phyloP scores from a whole-genome alignment of 2,113 vertebrate species.

The Sialia sialis region DNA sequence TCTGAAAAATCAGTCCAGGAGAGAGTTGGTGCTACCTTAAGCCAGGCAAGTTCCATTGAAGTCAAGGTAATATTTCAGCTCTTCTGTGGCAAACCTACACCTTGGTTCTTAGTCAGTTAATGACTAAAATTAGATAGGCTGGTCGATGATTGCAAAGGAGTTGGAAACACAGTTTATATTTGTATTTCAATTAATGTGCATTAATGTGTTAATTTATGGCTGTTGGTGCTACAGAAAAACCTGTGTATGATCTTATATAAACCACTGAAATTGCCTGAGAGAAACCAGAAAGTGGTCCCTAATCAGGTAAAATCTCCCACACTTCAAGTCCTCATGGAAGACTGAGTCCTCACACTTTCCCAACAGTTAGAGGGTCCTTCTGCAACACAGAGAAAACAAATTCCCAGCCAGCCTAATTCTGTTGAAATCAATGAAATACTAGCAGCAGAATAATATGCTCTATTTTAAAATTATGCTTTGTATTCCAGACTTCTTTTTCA shows the following conservation, averaged over 20 bases:
- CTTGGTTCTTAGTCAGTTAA: not conserved
- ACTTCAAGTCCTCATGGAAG: not conserved
- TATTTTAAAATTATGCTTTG: not conserved
- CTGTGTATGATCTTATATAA: not conserved
- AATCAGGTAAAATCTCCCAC: not conserved
- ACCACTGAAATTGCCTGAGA: not conserved
- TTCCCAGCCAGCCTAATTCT: not conserved
- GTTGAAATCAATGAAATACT: not conserved
- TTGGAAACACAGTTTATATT: not conserved
- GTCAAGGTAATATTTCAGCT: not conserved
- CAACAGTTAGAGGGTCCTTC: not conserved
- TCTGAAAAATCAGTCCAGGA: not conserved
- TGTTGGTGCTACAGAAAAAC: not conserved
- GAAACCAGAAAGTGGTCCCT: not conserved
- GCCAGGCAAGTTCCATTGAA: not conserved
- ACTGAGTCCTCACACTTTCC: not conserved
- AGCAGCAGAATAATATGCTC: not conserved
- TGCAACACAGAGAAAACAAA: not conserved
- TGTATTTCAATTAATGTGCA: not conserved
- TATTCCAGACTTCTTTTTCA: not conserved
- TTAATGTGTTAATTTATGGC: not conserved
- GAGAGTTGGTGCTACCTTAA: not conserved
- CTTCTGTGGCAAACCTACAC: not conserved
- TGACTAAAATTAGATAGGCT: not conserved
- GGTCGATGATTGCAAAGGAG: not conserved